Evolutionary conservation across 1,140 invertebrate species (phyloP).

Genomic region (Eumeta japonica): DNA sequence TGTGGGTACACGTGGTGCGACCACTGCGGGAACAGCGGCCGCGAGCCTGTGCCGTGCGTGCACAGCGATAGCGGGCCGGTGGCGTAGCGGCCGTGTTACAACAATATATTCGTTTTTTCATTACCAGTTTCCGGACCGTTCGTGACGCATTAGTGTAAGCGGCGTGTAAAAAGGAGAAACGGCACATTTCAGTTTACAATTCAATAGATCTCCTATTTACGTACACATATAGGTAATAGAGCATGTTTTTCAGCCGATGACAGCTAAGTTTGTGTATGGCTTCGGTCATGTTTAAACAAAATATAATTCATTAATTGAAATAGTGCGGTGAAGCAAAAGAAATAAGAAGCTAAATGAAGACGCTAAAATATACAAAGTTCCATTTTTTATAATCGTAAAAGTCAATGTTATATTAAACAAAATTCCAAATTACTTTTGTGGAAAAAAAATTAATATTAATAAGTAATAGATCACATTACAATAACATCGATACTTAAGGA

Average conservation of each 20-base stretch:
- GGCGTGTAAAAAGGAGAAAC: slow-evolving; percentile 54
- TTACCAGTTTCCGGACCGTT: slow-evolving; percentile 50
- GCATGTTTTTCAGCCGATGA: too few relatives aligned
- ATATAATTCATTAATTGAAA: slow-evolving; percentile 1
- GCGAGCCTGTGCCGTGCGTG: slow-evolving; percentile 33
- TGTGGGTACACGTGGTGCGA: slow-evolving; percentile 89
- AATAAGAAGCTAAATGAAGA: slow-evolving; percentile 6
- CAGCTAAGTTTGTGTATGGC: slow-evolving; percentile 8
- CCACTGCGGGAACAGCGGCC: slow-evolving; percentile 87
- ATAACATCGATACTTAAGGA: too few relatives aligned
- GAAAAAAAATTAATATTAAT: too few relatives aligned
- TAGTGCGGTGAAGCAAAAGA: slow-evolving; percentile 8
- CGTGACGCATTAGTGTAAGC: slow-evolving; percentile 51
- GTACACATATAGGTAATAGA: not conserved
- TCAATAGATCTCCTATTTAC: not conserved
- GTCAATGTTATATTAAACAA: too few relatives aligned
- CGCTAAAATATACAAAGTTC: too few relatives aligned
- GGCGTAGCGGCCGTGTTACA: slow-evolving; percentile 1
- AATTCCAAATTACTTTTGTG: too few relatives aligned
- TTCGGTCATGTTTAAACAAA: slow-evolving; percentile 12
- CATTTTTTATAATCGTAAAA: too few relatives aligned
- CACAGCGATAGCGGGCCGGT: slow-evolving; percentile 1
- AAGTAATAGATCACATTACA: too few relatives aligned
- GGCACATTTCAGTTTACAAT: slow-evolving; percentile 41
- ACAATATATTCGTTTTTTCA: slow-evolving; percentile 24